Conservation (phyloP, 2,888 invertebrate species). For the Watsonalla binaria region DNA sequence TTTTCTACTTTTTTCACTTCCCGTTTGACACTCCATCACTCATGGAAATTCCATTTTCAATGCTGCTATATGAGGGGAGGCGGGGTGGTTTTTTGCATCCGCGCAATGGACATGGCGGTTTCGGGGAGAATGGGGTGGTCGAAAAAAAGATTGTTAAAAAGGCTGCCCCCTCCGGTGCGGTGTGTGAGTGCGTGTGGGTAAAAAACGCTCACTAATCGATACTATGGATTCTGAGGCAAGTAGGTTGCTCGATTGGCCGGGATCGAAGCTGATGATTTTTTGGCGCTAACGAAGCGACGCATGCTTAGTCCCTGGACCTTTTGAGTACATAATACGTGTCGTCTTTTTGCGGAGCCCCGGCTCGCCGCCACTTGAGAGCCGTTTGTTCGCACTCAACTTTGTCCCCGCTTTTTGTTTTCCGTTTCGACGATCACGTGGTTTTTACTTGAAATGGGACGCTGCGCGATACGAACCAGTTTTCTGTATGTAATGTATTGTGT, state of each 20-base stretch:
- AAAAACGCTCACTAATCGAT: constrained; percentile 77
- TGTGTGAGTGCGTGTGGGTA: constrained; percentile 76
- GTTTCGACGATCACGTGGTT: constrained; percentile 1
- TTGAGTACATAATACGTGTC: constrained; percentile 38
- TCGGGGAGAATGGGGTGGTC: constrained; percentile 65
- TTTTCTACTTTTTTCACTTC: constrained; percentile 76
- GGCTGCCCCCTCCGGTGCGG: constrained; percentile 67
- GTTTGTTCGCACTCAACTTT: constrained; percentile 67
- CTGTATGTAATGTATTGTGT: too few species aligned
- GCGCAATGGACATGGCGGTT: constrained; percentile 76
- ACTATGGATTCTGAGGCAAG: constrained; percentile 78
- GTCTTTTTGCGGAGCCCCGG: constrained; percentile 46
- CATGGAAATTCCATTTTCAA: constrained; percentile 80
- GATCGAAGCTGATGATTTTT: constrained; percentile 48
- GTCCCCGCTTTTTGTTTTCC: constrained; percentile 36
- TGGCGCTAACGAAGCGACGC: constrained; percentile 66
- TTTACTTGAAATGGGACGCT: neutral
- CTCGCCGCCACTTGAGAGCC: constrained; percentile 59
- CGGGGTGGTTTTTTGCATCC: constrained; percentile 75
- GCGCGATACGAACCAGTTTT: too few species aligned
- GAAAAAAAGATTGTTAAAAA: constrained; percentile 79
- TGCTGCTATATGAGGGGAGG: constrained; percentile 70
- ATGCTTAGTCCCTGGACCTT: constrained; percentile 69
- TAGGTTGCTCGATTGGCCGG: constrained; percentile 68
- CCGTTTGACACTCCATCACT: constrained; percentile 79